phyloP scores from a whole-genome alignment of 2,888 invertebrate species.

The Conistra vaccinii region DNA sequence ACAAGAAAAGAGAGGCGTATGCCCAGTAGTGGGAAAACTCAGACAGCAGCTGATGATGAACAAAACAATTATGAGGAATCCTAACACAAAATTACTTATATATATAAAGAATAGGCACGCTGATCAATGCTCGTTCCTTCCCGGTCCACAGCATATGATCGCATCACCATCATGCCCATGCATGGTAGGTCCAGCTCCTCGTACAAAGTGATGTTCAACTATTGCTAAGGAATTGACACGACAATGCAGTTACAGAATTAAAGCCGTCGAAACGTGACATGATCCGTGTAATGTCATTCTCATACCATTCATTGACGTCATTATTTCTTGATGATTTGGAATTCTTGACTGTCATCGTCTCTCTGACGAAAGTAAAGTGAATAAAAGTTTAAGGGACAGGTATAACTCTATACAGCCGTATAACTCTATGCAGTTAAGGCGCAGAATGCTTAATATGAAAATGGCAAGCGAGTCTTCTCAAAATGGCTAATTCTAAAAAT shows the following conservation, averaged over 20 bases:
- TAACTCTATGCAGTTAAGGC: too few species aligned
- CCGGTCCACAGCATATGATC: too few species aligned
- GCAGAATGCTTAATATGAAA: too few species aligned
- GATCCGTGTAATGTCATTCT: constrained; percentile 11
- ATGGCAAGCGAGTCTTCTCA: too few species aligned
- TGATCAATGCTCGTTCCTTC: neutral
- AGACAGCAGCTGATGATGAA: neutral
- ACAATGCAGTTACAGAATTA: neutral
- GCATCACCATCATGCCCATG: neutral
- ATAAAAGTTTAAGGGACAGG: neutral
- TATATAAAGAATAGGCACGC: neutral
- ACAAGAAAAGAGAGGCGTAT: neutral
- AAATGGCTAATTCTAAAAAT: too few species aligned
- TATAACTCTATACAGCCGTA: too few species aligned
- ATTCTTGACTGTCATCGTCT: neutral
- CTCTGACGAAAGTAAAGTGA: neutral
- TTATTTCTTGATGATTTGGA: neutral
- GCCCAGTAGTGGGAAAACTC: accelerated
- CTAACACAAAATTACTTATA: neutral
- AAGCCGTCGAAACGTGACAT: constrained; percentile 7
- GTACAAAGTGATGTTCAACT: neutral
- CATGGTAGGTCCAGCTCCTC: neutral
- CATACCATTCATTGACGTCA: neutral
- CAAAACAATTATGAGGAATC: neutral
- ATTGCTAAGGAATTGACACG: neutral